phyloP scores from a whole-genome alignment of 2,888 invertebrate genomes.

The Phortica magna region DNA sequence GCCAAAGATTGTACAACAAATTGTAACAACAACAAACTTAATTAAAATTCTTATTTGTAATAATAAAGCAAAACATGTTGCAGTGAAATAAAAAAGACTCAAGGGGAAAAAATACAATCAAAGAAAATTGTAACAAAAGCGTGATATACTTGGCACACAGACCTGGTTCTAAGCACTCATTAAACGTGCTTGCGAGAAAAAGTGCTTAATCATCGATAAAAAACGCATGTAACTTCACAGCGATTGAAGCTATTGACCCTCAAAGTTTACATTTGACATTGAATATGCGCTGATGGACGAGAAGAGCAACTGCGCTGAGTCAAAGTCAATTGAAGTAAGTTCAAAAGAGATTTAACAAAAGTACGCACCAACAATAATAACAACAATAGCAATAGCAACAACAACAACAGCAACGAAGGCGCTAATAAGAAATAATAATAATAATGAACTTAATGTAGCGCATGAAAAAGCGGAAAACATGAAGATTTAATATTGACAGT shows the following conservation, averaged over 20 bases:
- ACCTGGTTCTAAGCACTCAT: neutral
- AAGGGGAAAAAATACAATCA: no score
- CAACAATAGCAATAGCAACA: neutral
- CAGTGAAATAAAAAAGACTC: no score
- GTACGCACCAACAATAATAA: neutral
- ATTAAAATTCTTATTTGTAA: no score
- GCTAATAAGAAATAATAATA: slow-evolving; percentile 20
- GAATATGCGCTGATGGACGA: slow-evolving; percentile 44
- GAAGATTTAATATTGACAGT: slow-evolving; percentile 58
- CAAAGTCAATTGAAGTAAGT: slow-evolving; percentile 1
- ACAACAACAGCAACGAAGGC: neutral
- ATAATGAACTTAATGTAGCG: slow-evolving; percentile 1
- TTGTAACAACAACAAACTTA: no score
- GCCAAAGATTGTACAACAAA: no score
- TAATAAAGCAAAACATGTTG: no score
- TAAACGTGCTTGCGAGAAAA: neutral
- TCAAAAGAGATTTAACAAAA: neutral
- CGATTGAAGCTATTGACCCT: slow-evolving; percentile 16
- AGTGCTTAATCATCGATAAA: slow-evolving; percentile 16
- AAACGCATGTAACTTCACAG: neutral
- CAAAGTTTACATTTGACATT: slow-evolving; percentile 58
- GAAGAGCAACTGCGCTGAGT: neutral
- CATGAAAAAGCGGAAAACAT: slow-evolving; percentile 14
- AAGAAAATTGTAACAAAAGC: slow-evolving; percentile 24
- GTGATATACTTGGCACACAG: slow-evolving; percentile 13